phyloP scores from a whole-genome alignment of 2,797 vertebrate species.

The Artibeus jamaicensis region DNA sequence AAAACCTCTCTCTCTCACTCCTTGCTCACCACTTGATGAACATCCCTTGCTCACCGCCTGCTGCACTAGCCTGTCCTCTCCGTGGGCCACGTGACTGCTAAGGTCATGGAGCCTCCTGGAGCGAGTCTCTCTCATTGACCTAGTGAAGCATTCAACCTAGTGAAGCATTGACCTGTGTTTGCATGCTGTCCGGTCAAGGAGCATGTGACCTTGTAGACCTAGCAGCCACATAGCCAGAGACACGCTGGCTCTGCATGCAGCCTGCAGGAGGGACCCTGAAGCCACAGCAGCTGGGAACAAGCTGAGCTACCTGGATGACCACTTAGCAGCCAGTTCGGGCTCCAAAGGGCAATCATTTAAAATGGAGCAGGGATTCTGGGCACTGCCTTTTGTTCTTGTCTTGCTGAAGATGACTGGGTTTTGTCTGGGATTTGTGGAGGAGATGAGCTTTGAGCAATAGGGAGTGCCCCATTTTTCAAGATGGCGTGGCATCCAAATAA shows the following conservation, averaged over 20 bases:
- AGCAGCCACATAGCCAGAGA: not conserved
- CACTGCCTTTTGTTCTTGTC: not conserved
- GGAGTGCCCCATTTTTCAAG: not conserved
- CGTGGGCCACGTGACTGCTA: no score
- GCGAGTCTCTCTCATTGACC: not conserved
- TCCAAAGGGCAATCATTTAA: not conserved
- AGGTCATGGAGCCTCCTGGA: not conserved
- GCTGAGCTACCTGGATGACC: not conserved
- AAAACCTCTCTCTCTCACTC: not conserved
- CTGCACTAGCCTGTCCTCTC: no score
- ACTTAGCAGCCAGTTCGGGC: not conserved
- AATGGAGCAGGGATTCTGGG: not conserved
- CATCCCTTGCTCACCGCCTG: no score
- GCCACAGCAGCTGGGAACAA: not conserved
- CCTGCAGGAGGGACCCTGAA: not conserved
- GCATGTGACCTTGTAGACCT: not conserved
- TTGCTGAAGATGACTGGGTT: not conserved
- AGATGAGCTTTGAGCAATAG: not conserved
- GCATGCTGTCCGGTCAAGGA: not conserved
- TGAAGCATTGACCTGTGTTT: not conserved
- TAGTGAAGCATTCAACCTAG: not conserved
- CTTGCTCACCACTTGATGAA: not conserved
- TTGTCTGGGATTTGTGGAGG: no score
- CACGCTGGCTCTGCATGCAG: not conserved
- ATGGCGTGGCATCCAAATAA: not conserved